Evolutionary conservation across 2,888 invertebrate species (phyloP).

Genomic region (Salpingus planirostris): DNA sequence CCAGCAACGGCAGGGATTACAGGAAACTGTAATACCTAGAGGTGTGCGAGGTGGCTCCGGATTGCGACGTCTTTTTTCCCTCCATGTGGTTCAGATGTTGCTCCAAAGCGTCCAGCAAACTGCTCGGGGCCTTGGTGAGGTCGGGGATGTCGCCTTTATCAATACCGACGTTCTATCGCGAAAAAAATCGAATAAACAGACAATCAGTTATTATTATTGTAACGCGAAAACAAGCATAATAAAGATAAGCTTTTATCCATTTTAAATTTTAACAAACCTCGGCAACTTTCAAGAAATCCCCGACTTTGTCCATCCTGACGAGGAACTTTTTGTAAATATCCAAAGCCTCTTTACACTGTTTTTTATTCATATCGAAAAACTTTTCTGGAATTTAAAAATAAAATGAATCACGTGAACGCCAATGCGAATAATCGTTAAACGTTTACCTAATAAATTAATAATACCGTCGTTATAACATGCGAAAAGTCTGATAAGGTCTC

Average conservation of each 20-base stretch:
- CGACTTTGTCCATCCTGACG: conserved; percentile 97
- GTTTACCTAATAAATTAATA: conserved; percentile 72
- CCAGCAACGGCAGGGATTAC: neutral
- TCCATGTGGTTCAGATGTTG: conserved; percentile 91
- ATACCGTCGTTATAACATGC: conserved; percentile 99
- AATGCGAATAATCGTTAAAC: neutral
- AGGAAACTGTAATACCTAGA: conserved; percentile 18
- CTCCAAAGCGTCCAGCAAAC: conserved; percentile 93
- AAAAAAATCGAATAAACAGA: too few relatives aligned
- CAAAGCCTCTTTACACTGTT: conserved; percentile 95
- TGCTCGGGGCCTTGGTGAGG: conserved; percentile 96
- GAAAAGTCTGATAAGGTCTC: conserved; percentile 96
- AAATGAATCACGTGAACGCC: neutral
- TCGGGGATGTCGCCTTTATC: conserved; percentile 99
- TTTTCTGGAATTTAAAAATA: conserved; percentile 60
- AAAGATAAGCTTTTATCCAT: too few relatives aligned
- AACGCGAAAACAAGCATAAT: too few relatives aligned
- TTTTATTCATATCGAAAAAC: conserved; percentile 99
- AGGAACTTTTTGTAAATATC: conserved; percentile 99
- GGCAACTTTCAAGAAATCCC: conserved; percentile 89
- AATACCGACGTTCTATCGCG: conserved; percentile 97
- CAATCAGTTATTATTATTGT: too few relatives aligned
- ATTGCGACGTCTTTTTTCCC: conserved; percentile 74
- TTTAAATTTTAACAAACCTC: too few relatives aligned
- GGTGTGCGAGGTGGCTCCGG: conserved; percentile 12